A percentile compares a stretch with the other conserved stretches of the same genome.
Evolutionary conservation across 92 coral and sea anemone species (phyloP).

Genomic region (Diadumene lineata): DNA sequence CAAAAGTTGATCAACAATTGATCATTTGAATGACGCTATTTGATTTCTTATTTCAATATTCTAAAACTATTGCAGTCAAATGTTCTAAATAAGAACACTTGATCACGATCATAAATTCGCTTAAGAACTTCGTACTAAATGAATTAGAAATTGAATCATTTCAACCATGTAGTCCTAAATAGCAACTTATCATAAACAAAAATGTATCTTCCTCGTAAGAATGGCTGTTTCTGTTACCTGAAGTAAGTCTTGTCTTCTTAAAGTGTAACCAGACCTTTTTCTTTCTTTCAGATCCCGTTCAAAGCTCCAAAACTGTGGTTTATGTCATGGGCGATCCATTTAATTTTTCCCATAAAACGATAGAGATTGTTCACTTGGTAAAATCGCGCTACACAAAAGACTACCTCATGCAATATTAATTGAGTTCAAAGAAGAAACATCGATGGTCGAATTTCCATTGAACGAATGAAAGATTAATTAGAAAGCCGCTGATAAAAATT

Average conservation of each 20-base stretch:
- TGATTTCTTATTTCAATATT: too few relatives aligned
- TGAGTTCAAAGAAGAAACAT: constrained; percentile 20
- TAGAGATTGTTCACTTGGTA: constrained; percentile 32
- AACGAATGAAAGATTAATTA: constrained; percentile 53
- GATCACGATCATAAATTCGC: neutral
- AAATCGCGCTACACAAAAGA: constrained; percentile 22
- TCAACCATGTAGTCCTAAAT: neutral
- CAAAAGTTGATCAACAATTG: neutral
- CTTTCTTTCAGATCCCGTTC: constrained; percentile 1
- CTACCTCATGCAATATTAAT: constrained; percentile 28
- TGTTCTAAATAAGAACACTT: neutral
- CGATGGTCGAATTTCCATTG: constrained; percentile 26
- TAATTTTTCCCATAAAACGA: constrained; percentile 15
- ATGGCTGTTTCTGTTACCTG: constrained; percentile 6
- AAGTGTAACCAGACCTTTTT: constrained; percentile 4
- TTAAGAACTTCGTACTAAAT: too few relatives aligned
- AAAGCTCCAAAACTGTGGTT: neutral
- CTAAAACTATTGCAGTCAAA: too few relatives aligned
- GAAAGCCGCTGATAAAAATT: constrained; percentile 43
- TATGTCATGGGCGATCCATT: constrained; percentile 33
- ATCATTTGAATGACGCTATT: neutral
- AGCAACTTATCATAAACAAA: constrained; percentile 12
- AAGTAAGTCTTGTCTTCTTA: neutral
- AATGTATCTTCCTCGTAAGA: neutral
- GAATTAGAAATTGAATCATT: too few relatives aligned